Evolutionary conservation across 1,140 invertebrate species (phyloP).

Genomic region (Drosophila seguyi): DNA sequence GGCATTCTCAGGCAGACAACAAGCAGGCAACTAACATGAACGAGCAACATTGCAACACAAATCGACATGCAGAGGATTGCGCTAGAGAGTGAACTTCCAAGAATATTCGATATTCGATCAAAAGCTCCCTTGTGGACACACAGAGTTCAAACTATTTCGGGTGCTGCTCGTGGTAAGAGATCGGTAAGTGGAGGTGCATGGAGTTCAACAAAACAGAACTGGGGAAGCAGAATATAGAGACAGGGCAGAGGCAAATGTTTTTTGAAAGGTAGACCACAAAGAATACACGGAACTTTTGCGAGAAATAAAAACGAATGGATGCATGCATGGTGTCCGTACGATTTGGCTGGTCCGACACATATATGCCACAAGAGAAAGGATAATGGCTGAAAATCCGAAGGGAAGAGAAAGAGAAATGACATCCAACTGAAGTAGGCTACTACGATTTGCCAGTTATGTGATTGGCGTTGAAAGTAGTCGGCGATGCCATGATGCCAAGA

Average conservation of each 20-base stretch:
- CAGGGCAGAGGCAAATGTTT: slow-evolving; percentile 48
- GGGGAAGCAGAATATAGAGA: slow-evolving; percentile 49
- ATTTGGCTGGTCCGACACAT: slow-evolving; percentile 49
- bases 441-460: slow-evolving; percentile 72
- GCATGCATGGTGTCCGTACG: slow-evolving; percentile 67
- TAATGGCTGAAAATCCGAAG: slow-evolving; percentile 39
- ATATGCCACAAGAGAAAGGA: slow-evolving; percentile 54
- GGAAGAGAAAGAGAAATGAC: slow-evolving; percentile 49
- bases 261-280: slow-evolving; percentile 42
- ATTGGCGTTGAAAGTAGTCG: slow-evolving; percentile 74
- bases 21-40: slow-evolving; percentile 78
- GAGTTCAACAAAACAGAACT: slow-evolving; percentile 56
- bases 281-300: slow-evolving; percentile 56
- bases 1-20: slow-evolving; percentile 63
- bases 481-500: slow-evolving; percentile 61
- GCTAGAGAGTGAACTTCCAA: slow-evolving; percentile 17
- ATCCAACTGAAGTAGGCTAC: slow-evolving; percentile 70
- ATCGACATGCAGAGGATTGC: slow-evolving; percentile 45
- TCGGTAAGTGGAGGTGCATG: slow-evolving; percentile 59
- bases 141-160: slow-evolving; percentile 35
- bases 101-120: slow-evolving; percentile 23
- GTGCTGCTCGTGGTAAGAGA: slow-evolving; percentile 52
- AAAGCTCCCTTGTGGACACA: slow-evolving; percentile 42
- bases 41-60: slow-evolving; percentile 47
- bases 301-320: slow-evolving; percentile 40